phyloP scores from a whole-genome alignment of 2,888 invertebrate genomes.

The Rhamnusium bicolor region DNA sequence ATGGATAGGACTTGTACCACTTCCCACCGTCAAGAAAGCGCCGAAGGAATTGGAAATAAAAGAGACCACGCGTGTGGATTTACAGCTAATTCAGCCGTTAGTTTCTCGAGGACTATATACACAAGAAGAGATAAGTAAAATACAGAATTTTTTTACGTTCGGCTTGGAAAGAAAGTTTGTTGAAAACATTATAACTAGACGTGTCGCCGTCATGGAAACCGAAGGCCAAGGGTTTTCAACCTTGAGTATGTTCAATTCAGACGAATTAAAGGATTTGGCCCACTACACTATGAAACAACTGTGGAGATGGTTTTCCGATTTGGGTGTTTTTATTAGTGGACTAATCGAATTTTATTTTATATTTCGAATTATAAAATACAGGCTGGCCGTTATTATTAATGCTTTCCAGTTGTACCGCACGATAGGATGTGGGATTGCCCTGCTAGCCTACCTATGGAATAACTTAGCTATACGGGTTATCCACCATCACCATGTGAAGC shows the following conservation, averaged over 20 bases:
- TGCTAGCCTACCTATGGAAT: too few relatives aligned
- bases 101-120: conserved; percentile 44
- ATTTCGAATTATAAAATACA: too few relatives aligned
- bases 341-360: too few relatives aligned
- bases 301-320: too few relatives aligned
- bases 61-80: conserved; percentile 19
- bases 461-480: too few relatives aligned
- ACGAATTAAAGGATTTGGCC: conserved; percentile 41
- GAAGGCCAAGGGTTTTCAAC: conserved; percentile 38
- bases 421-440: too few relatives aligned
- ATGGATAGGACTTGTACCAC: conserved; percentile 47
- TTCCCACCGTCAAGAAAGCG: conserved; percentile 20
- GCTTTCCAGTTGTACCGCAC: too few relatives aligned
- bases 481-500: too few relatives aligned
- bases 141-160: conserved; percentile 37
- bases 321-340: too few relatives aligned
- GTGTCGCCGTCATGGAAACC: conserved; percentile 33
- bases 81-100: conserved; percentile 45
- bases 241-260: conserved; percentile 34
- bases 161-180: conserved; percentile 44
- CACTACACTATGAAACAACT: too few relatives aligned
- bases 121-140: conserved; percentile 43
- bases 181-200: conserved; percentile 46
- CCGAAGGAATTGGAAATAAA: conserved; percentile 35
- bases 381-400: too few relatives aligned